A percentile compares a stretch with the other conserved stretches of the same genome.
These are phyloP conservation scores for Ataeniobius toweri DNA, from an alignment of 2,797 vertebrate species.

Conservation along the genomic window DNA sequence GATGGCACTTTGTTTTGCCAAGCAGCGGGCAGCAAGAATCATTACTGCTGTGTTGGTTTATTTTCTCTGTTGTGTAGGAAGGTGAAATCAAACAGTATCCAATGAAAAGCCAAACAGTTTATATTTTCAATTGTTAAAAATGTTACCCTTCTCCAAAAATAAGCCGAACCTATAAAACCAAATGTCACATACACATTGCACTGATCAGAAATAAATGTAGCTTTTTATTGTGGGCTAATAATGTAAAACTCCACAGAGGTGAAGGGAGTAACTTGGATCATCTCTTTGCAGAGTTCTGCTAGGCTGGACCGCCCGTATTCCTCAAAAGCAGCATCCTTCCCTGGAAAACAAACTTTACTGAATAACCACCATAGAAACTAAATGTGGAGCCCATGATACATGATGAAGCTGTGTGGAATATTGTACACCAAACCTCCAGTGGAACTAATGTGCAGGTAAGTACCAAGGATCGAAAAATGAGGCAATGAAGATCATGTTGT, in stretches of 20 bases:
- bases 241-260: neutral
- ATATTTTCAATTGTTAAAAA: neutral
- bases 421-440: neutral
- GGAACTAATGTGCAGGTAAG: neutral
- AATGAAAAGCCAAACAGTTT: neutral
- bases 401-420: neutral
- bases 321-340: neutral
- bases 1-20: constrained; percentile 63
- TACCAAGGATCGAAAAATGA: too few relatives aligned
- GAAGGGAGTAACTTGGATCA: neutral
- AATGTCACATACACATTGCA: neutral
- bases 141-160: neutral
- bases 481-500: too few relatives aligned
- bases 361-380: neutral
- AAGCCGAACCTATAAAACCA: neutral
- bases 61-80: constrained; percentile 41
- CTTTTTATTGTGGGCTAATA: neutral
- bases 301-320: too few relatives aligned
- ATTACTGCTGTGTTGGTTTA: constrained; percentile 44
- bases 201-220: neutral
- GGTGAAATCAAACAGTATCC: constrained; percentile 1
- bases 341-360: neutral
- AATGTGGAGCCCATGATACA: neutral
- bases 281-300: neutral
- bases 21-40: constrained; percentile 47